Conservation (phyloP, 1,140 invertebrate species). For the Diorhabda sublineata region DNA sequence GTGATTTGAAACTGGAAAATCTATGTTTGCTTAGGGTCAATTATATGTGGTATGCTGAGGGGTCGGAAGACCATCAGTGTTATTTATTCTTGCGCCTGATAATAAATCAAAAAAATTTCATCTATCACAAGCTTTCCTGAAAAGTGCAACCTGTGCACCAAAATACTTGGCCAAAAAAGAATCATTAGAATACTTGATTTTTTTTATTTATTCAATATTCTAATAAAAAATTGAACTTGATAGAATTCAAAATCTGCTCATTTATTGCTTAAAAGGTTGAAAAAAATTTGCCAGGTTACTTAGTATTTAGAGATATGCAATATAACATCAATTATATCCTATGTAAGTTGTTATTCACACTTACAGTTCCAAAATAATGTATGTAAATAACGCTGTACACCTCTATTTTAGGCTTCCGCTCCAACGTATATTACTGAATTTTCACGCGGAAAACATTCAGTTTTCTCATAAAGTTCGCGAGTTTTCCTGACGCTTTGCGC, state of each 20-base stretch:
- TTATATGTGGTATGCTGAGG: not conserved
- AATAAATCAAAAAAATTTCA: not conserved
- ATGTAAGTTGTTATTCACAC: too few species aligned
- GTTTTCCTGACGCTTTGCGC: too few species aligned
- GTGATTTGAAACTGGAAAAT: not conserved
- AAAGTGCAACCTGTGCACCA: not conserved
- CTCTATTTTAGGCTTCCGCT: too few species aligned
- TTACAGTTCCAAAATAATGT: too few species aligned
- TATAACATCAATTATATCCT: too few species aligned
- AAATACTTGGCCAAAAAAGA: not conserved
- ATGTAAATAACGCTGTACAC: too few species aligned
- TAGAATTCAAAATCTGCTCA: constrained; percentile 7
- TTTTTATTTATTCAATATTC: not conserved
- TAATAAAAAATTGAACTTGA: not conserved
- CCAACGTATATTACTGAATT: too few species aligned
- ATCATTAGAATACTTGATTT: not conserved
- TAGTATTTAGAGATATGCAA: not conserved
- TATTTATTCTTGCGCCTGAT: not conserved
- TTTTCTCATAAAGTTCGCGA: too few species aligned
- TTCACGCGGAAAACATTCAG: too few species aligned
- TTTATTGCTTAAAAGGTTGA: not conserved
- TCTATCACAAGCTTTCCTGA: not conserved
- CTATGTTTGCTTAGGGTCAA: not conserved
- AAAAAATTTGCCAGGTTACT: not conserved
- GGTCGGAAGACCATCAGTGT: not conserved